phyloP scores from a whole-genome alignment of 2,888 invertebrate genomes.

The Steinernema hermaphroditum region DNA sequence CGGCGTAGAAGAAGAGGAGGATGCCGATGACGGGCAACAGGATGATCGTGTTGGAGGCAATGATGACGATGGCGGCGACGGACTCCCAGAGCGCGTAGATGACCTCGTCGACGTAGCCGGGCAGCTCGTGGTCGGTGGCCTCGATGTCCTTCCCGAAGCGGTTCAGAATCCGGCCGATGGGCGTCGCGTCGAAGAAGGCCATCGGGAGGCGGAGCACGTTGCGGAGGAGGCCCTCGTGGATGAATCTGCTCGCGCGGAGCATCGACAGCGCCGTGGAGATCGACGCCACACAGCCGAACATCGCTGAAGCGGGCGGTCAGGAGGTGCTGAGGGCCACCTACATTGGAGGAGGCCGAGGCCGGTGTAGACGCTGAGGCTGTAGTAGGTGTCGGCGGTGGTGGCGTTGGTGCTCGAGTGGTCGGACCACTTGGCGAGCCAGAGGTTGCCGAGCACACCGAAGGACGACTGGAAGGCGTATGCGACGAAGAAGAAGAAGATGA shows the following conservation, averaged over 20 bases:
- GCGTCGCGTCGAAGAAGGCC: constrained; percentile 68
- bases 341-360: background rate
- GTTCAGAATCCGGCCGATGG: constrained; percentile 68
- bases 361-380: background rate
- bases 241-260: background rate
- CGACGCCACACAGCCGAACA: constrained; percentile 2
- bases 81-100: background rate
- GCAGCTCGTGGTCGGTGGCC: constrained; percentile 33
- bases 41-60: background rate
- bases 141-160: constrained; percentile 64
- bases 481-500: constrained; percentile 33
- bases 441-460: constrained; percentile 31
- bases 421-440: constrained; percentile 18
- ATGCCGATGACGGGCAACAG: background rate
- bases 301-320: background rate
- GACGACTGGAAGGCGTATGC: constrained; percentile 15
- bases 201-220: constrained; percentile 64
- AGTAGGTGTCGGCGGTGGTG: background rate
- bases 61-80: constrained; percentile 4
- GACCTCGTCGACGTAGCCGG: constrained; percentile 2
- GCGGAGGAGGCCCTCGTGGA: constrained; percentile 11
- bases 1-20: constrained; percentile 16
- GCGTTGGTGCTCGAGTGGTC: background rate
- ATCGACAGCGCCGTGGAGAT: constrained; percentile 1
- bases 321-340: background rate